Evolutionary conservation across 2,113 vertebrate species (phyloP).

Genomic region (Sarotherodon lohbergeri): DNA sequence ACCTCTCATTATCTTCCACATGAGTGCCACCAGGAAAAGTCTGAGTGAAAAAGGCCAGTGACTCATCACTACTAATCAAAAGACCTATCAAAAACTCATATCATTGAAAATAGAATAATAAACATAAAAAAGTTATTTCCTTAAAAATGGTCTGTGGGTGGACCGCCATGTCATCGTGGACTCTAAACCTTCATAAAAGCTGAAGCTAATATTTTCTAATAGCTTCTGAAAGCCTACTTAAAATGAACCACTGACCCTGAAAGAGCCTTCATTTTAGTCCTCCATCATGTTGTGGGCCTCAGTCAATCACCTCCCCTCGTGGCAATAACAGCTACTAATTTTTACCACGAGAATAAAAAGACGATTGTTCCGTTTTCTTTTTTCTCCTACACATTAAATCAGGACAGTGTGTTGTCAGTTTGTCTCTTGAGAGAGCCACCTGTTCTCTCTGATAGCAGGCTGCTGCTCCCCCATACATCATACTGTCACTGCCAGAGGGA

Average conservation of each 20-base stretch:
- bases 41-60: not conserved
- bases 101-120: not conserved
- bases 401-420: constrained; percentile 26
- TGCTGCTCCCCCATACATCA: constrained; percentile 57
- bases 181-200: not conserved
- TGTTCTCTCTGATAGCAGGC: constrained; percentile 56
- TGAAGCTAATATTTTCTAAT: not conserved
- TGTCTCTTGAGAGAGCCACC: constrained; percentile 47
- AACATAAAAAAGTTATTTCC: not conserved
- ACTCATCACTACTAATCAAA: not conserved
- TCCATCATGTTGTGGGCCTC: not conserved
- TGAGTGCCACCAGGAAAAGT: not conserved
- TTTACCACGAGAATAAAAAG: not conserved
- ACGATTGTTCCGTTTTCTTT: constrained; percentile 1
- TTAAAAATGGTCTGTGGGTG: not conserved
- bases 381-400: constrained; percentile 28
- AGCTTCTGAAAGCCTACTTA: not conserved
- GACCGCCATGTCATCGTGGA: accelerated
- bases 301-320: not conserved
- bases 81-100: not conserved
- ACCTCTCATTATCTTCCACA: not conserved
- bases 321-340: not conserved
- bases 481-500: constrained; percentile 39
- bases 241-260: not conserved
- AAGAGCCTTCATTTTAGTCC: not conserved